Evolutionary conservation across 2,113 vertebrate genomes (phyloP), one percentile per base, ranked within the genome.

Genomic region (Cyrtonyx montezumae): DNA sequence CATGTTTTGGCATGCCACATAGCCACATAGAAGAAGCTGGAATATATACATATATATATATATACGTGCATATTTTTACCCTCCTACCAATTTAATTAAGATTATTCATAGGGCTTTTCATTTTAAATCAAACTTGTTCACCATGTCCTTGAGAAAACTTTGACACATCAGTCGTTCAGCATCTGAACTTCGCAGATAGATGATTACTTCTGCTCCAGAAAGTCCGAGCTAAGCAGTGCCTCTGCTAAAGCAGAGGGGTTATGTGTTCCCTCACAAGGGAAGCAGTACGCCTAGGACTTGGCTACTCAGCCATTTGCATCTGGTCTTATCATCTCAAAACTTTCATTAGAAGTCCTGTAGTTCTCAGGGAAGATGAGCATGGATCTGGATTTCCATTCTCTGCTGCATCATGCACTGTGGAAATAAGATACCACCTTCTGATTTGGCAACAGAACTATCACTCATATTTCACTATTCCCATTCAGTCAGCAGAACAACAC

Each of bases 251-350:
- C 51, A 3, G 4, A 4, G 9, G 9, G 37, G 19, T 30, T 61
- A n/a, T 40, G 14, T 23, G 25, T 34, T 21, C 7, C 37, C 22
- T 45, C 14, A 0, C 19, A 7, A 21, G 9, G 36, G 30, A 28
- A 62, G 34, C 0, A 2, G 8, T 32, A 51, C 25, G 13, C 8
- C 73, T 32, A 23, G 59, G 32, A 36, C 21, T 5, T 25, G 25
- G 36, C 7, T 43, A 53, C 40, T 20, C 34, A 10, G 19, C 48
- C 4, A 0, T 42, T 71, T 34, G n/a, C 48, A 46, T 19, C 42
- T 3, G 0, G 23, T 28, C 21, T 0, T 2, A 9, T 13, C 4
- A 9, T 16, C 73, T 43, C 1, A 1, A 22, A 3, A 8, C 5
- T 45, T 45, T n/a, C 0, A 1, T 10, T 62, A 9, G 13, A 4